A percentile compares a stretch with the other conserved stretches of the same genome.
These are phyloP conservation scores for Planococcus citri DNA, from an alignment of 1,140 invertebrate species.

Conservation along the genomic window DNA sequence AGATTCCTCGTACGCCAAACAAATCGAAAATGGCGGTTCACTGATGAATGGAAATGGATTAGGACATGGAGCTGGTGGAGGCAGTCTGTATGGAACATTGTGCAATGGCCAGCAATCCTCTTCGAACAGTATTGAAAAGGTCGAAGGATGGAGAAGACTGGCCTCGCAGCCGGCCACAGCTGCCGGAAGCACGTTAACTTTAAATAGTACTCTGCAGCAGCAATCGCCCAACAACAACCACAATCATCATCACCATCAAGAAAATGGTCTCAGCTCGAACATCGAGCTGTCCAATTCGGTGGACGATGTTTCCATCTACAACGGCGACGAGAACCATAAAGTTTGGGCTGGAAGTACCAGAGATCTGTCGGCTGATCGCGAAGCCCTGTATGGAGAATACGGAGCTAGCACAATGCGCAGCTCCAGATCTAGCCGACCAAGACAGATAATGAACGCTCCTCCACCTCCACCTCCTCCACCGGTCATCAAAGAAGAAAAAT, in stretches of 20 bases:
- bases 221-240: no score
- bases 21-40: conserved; percentile 39
- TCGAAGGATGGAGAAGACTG: conserved; percentile 40
- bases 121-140: conserved; percentile 33
- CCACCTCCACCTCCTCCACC: conserved; percentile 63
- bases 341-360: conserved; percentile 66
- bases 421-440: conserved; percentile 57
- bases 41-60: conserved; percentile 61
- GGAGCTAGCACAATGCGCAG: conserved; percentile 50
- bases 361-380: conserved; percentile 46
- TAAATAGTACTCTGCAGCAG: conserved; percentile 36
- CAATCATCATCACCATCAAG: no score
- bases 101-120: conserved; percentile 32
- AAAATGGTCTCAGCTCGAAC: conserved; percentile 29
- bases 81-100: conserved; percentile 39
- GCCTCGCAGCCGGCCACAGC: conserved; percentile 33
- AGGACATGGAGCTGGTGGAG: conserved; percentile 42
- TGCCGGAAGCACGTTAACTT: conserved; percentile 41
- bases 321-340: conserved; percentile 86
- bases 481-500: conserved; percentile 44
- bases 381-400: conserved; percentile 57
- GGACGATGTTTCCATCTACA: conserved; percentile 67
- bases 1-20: conserved; percentile 80
- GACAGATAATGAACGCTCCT: conserved; percentile 61
- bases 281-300: conserved; percentile 36